phyloP scores from a whole-genome alignment of 92 coral and sea anemone genomes.

The Meandrina meandrites region DNA sequence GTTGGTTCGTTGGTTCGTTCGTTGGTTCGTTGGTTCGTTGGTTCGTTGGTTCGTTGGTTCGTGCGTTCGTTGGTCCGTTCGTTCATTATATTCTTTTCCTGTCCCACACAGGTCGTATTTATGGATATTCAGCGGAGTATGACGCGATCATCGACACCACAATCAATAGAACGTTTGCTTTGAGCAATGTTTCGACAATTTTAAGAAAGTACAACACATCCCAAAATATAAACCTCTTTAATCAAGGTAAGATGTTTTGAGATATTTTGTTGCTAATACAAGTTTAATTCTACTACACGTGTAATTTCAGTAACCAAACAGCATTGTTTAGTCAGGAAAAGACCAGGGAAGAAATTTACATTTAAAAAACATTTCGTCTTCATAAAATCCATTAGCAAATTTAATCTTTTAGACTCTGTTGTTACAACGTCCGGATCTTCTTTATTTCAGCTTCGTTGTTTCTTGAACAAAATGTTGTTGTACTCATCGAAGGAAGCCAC shows the following conservation, averaged over 20 bases:
- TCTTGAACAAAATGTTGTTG: conserved; percentile 40
- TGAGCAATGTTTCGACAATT: background rate
- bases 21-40: too few relatives aligned
- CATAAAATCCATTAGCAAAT: too few relatives aligned
- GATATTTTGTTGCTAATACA: too few relatives aligned
- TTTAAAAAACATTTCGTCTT: too few relatives aligned
- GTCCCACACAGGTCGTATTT: background rate
- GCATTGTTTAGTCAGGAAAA: too few relatives aligned
- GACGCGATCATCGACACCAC: background rate
- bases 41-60: too few relatives aligned
- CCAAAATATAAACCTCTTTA: background rate
- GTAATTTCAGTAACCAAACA: background rate
- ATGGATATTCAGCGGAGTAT: background rate
- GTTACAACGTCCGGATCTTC: too few relatives aligned
- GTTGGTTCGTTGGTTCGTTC: too few relatives aligned
- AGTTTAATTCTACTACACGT: background rate
- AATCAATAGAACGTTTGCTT: background rate
- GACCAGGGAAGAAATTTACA: too few relatives aligned
- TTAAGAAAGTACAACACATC: background rate
- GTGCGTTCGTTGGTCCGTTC: too few relatives aligned
- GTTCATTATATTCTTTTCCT: background rate
- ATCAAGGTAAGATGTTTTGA: conserved; percentile 5
- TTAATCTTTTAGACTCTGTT: too few relatives aligned
- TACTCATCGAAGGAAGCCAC: conserved; percentile 42
- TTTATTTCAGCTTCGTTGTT: conserved; percentile 7